Conservation (phyloP, 2,113 vertebrate genomes). For the Acinonyx jubatus region DNA sequence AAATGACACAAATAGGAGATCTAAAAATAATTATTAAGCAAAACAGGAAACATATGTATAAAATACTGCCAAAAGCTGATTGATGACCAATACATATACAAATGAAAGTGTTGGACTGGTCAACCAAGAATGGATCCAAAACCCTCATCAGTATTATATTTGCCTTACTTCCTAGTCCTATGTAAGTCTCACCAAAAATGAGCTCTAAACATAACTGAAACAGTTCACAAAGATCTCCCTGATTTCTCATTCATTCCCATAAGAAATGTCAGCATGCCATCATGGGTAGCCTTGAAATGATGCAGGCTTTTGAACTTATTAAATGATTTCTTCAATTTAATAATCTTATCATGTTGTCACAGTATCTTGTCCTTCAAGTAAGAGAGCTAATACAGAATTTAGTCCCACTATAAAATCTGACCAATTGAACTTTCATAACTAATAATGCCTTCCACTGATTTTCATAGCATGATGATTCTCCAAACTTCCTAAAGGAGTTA, state of each 20-base stretch:
- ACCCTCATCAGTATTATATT: not conserved
- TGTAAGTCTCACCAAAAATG: not conserved
- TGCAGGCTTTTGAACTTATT: not conserved
- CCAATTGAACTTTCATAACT: not conserved
- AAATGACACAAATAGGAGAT: slow-evolving; percentile 30
- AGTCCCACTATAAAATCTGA: not conserved
- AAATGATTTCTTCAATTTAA: not conserved
- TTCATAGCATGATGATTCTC: not conserved
- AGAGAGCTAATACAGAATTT: not conserved
- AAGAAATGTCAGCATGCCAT: not conserved
- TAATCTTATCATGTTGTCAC: not conserved
- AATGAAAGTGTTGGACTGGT: not conserved
- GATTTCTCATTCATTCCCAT: not conserved
- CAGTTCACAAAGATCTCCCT: not conserved
- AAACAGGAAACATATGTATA: not conserved
- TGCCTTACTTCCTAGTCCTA: not conserved
- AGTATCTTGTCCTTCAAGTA: not conserved
- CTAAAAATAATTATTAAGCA: slow-evolving; percentile 4
- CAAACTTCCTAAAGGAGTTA: not conserved
- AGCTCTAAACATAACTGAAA: not conserved
- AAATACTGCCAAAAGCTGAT: not conserved
- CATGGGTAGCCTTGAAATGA: not conserved
- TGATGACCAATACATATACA: not conserved
- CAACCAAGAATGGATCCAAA: not conserved
- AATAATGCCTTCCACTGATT: not conserved